A percentile compares a stretch with the other conserved stretches of the same genome.
phyloP scores from a whole-genome alignment of 1,140 invertebrate species.

The Drosophila arizonae region DNA sequence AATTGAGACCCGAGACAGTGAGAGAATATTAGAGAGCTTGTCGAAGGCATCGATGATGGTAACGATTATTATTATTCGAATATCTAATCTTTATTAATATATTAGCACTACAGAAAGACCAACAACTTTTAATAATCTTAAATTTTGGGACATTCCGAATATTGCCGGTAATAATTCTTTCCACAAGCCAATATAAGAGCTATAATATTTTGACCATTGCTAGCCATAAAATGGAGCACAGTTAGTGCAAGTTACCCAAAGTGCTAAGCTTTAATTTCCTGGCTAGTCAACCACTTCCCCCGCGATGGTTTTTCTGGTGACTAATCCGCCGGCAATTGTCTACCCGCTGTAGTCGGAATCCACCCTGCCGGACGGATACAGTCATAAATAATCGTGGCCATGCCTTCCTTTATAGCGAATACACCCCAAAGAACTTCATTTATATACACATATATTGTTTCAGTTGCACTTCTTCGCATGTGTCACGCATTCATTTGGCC shows the following conservation, averaged over 20 bases:
- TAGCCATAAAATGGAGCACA: neutral
- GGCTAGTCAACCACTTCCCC: neutral
- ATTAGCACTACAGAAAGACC: too few relatives aligned
- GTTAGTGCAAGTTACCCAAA: neutral
- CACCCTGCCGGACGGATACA: constrained; percentile 54
- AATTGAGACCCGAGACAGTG: too few relatives aligned
- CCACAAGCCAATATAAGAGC: too few relatives aligned
- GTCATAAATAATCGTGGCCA: constrained; percentile 65
- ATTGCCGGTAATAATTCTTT: too few relatives aligned
- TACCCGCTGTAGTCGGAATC: constrained; percentile 12
- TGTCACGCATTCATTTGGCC: constrained; percentile 42
- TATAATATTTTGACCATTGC: neutral
- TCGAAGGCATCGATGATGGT: too few relatives aligned
- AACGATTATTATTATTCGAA: too few relatives aligned
- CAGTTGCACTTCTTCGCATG: constrained; percentile 43
- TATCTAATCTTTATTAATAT: too few relatives aligned
- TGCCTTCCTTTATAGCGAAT: constrained; percentile 20
- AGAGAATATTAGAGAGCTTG: too few relatives aligned
- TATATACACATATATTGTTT: constrained; percentile 16
- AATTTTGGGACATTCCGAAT: too few relatives aligned
- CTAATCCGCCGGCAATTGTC: constrained; percentile 56
- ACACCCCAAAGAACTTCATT: constrained; percentile 30
- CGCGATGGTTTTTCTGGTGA: constrained; percentile 38
- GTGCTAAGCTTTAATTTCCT: constrained; percentile 20
- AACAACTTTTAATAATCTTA: too few relatives aligned